Percentiles rank a stretch among this genome's conserved stretches.
Conservation (phyloP, 2,113 vertebrate genomes). For the Lasiurus borealis region DNA sequence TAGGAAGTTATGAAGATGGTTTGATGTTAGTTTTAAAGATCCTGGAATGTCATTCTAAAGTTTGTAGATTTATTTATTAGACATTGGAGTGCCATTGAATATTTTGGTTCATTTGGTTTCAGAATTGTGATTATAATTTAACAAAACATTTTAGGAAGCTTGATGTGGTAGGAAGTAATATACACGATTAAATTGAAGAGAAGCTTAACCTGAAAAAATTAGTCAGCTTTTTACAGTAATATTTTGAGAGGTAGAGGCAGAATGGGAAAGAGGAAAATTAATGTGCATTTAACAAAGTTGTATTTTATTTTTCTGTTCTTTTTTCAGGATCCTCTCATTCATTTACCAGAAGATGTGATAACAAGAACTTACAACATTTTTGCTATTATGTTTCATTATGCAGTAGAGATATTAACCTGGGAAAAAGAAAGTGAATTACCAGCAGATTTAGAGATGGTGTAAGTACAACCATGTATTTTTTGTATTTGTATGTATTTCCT, state of each 20-base stretch:
- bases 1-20: neutral
- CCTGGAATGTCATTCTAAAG: neutral
- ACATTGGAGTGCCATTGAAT: neutral
- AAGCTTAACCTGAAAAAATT: neutral
- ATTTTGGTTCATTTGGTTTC: slow-evolving; percentile 3
- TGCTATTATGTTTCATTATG: slow-evolving; percentile 95
- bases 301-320: neutral
- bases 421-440: slow-evolving; percentile 95
- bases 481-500: neutral
- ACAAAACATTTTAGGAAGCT: slow-evolving; percentile 29
- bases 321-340: slow-evolving; percentile 93
- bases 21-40: neutral
- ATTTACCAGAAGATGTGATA: slow-evolving; percentile 94
- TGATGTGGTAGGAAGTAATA: neutral
- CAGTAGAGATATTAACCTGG: slow-evolving; percentile 97
- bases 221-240: neutral
- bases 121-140: neutral
- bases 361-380: slow-evolving; percentile 94
- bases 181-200: neutral
- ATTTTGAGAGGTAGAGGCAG: neutral
- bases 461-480: slow-evolving; percentile 81
- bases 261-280: slow-evolving; percentile 1
- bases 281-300: neutral
- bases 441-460: slow-evolving; percentile 92
- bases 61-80: slow-evolving; percentile 42